Percentiles rank a stretch among this genome's conserved stretches.
phyloP scores from a whole-genome alignment of 2,113 vertebrate species.

The Dicentrarchus labrax region DNA sequence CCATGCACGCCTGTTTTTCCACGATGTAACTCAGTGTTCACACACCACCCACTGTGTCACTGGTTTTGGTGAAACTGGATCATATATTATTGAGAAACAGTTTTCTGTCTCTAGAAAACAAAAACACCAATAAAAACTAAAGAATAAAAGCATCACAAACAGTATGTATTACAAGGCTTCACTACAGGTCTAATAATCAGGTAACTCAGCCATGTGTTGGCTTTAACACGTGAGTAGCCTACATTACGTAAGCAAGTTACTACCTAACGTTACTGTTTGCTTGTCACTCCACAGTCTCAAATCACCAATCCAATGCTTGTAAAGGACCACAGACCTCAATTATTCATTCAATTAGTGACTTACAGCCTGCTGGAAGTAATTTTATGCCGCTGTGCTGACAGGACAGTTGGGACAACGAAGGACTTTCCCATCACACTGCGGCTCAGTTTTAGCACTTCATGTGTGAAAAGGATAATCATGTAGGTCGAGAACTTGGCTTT shows the following conservation, averaged over 20 bases:
- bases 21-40: no score
- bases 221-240: neutral
- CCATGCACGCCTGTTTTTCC: no score
- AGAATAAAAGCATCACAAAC: neutral
- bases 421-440: neutral
- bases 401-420: neutral
- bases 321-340: slow-evolving; percentile 51
- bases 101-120: neutral
- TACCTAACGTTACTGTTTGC: slow-evolving; percentile 29
- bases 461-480: slow-evolving; percentile 38
- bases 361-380: slow-evolving; percentile 8
- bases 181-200: neutral
- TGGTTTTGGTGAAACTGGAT: no score
- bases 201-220: neutral
- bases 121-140: neutral
- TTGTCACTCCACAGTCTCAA: slow-evolving; percentile 1
- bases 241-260: neutral
- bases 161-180: neutral
- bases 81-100: no score
- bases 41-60: no score
- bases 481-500: slow-evolving; percentile 2
- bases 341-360: slow-evolving; percentile 42
- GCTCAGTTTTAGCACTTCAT: slow-evolving; percentile 1
- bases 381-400: slow-evolving; percentile 1
- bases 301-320: neutral